These are phyloP conservation scores for Heterocephalus glaber DNA, from an alignment of 2,113 vertebrate genomes.

Conservation along the genomic window DNA sequence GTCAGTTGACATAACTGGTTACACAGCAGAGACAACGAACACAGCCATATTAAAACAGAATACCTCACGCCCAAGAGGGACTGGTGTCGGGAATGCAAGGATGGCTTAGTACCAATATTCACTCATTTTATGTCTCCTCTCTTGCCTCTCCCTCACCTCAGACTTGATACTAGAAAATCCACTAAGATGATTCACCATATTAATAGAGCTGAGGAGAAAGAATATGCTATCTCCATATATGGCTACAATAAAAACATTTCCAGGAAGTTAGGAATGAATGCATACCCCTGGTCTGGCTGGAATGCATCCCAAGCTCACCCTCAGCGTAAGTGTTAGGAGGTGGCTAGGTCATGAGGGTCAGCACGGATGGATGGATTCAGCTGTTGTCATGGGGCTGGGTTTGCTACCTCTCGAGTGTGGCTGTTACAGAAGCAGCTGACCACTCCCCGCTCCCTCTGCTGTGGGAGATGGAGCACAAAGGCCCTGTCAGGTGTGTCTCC, in stretches of 20 bases:
- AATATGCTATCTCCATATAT: not conserved
- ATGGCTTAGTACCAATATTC: not conserved
- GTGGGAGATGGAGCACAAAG: not conserved
- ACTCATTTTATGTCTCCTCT: not conserved
- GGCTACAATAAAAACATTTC: not conserved
- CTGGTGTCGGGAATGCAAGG: not conserved
- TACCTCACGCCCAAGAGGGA: not conserved
- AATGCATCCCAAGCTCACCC: not conserved
- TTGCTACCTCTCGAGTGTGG: not conserved
- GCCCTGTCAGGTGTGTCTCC: not conserved
- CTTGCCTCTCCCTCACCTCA: not conserved
- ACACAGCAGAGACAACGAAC: not conserved
- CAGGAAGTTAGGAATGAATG: not conserved
- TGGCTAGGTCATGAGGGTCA: not conserved
- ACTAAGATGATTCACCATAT: not conserved
- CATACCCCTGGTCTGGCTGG: not conserved
- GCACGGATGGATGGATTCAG: not conserved
- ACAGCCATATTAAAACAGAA: not conserved
- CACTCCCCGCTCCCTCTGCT: not conserved
- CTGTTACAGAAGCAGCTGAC: too few species aligned
- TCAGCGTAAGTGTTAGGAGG: too few species aligned
- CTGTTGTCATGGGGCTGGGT: too few species aligned
- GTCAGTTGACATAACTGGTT: not conserved
- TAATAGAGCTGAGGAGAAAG: not conserved
- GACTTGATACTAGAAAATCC: not conserved